These are phyloP conservation scores for Tetramorium simillimum DNA, from an alignment of 1,140 invertebrate species.

Conservation along the genomic window DNA sequence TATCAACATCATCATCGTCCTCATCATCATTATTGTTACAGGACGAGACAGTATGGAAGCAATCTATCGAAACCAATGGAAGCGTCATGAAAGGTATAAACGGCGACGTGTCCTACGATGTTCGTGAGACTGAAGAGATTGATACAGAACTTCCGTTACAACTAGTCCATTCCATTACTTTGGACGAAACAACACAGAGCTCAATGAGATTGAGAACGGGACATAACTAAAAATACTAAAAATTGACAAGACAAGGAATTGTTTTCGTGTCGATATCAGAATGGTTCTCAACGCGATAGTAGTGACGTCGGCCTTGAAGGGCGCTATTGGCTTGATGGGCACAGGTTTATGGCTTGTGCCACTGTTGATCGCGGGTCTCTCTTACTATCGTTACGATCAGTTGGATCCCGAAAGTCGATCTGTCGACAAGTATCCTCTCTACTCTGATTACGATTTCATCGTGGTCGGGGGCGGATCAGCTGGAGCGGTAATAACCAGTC, in stretches of 20 bases:
- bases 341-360: slow-evolving; percentile 94
- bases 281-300: slow-evolving; percentile 91
- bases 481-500: slow-evolving; percentile 96
- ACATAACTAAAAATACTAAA: slow-evolving; percentile 11
- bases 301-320: slow-evolving; percentile 90
- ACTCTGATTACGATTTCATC: slow-evolving; percentile 93
- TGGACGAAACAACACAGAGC: neutral
- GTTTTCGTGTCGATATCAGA: neutral
- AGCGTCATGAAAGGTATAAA: slow-evolving; percentile 41
- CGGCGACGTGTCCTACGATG: neutral
- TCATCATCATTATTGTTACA: slow-evolving; percentile 5
- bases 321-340: slow-evolving; percentile 89
- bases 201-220: neutral
- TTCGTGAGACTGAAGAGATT: slow-evolving; percentile 72
- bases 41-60: neutral
- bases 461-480: slow-evolving; percentile 96
- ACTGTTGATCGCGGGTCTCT: slow-evolving; percentile 91
- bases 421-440: slow-evolving; percentile 86
- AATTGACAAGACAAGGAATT: neutral
- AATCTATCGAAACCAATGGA: neutral
- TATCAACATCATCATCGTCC: neutral
- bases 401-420: slow-evolving; percentile 92
- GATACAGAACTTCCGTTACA: slow-evolving; percentile 68
- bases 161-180: too few relatives aligned
- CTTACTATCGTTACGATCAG: slow-evolving; percentile 93